Evolutionary conservation across 2,888 invertebrate species (phyloP).

Genomic region (Minunthozetes semirufus): DNA sequence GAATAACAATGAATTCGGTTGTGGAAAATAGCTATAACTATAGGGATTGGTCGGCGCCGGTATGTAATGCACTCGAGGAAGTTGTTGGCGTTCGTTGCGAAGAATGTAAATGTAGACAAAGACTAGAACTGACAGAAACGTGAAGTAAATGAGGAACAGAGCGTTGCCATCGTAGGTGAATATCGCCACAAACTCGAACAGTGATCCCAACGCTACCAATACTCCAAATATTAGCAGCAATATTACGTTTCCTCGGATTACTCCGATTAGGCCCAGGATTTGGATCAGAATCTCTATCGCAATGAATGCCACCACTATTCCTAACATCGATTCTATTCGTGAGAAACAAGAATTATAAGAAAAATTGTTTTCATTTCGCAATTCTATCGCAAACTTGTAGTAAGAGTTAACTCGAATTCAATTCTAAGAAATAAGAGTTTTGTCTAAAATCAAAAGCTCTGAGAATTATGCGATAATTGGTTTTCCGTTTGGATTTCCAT

Average conservation of each 20-base stretch:
- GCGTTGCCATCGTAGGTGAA: slow-evolving; percentile 13
- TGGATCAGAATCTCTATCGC: neutral
- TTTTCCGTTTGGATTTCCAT: too few species aligned
- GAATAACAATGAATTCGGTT: slow-evolving; percentile 4
- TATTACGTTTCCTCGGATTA: neutral
- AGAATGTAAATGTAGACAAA: slow-evolving; percentile 12
- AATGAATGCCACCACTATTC: slow-evolving; percentile 2
- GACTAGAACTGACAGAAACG: slow-evolving; percentile 19
- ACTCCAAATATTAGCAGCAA: neutral
- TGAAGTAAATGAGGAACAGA: neutral
- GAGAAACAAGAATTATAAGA: neutral
- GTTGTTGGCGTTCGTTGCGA: slow-evolving; percentile 3
- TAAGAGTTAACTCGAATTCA: too few species aligned
- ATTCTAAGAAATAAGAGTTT: too few species aligned
- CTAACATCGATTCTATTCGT: neutral
- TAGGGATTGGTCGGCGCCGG: slow-evolving; percentile 21
- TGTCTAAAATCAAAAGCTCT: too few species aligned
- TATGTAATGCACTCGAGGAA: neutral
- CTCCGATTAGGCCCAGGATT: slow-evolving; percentile 4
- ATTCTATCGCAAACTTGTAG: neutral
- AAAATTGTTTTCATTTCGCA: neutral
- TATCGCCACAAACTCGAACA: slow-evolving; percentile 9
- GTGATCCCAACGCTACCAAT: neutral
- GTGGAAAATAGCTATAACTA: slow-evolving; percentile 9
- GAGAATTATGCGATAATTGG: too few species aligned